These are phyloP conservation scores for Ligdia adustata DNA, from an alignment of 2,888 invertebrate genomes.

Conservation along the genomic window DNA sequence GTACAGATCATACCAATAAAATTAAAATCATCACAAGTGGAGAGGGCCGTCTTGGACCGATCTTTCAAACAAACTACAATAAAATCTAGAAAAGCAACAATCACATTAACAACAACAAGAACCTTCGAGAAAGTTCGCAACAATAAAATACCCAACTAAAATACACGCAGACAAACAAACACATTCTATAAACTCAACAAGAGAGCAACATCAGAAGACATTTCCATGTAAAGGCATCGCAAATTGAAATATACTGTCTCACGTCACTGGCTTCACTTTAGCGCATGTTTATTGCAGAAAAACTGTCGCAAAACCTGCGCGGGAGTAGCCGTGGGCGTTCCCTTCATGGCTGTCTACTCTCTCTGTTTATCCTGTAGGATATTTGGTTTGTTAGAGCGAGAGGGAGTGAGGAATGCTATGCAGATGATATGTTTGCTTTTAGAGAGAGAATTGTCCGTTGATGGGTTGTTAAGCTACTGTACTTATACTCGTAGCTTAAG, in stretches of 20 bases:
- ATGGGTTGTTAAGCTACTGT: too few species aligned
- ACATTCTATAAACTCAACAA: slow-evolving; percentile 17
- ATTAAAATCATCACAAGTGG: too few species aligned
- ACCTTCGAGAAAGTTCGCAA: background rate
- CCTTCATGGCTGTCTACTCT: slow-evolving; percentile 54
- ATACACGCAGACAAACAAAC: slow-evolving; percentile 17
- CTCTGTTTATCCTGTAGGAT: slow-evolving; percentile 41
- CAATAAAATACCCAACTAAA: slow-evolving; percentile 18
- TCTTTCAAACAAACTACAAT: background rate
- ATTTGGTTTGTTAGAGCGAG: slow-evolving; percentile 14
- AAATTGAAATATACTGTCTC: slow-evolving; percentile 50
- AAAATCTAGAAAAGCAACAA: background rate
- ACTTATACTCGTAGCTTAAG: too few species aligned
- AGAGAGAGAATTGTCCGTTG: too few species aligned
- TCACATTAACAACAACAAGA: slow-evolving; percentile 7
- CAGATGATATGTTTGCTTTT: too few species aligned
- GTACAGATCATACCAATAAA: too few species aligned
- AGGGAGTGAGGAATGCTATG: slow-evolving; percentile 46
- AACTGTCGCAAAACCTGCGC: slow-evolving; percentile 61
- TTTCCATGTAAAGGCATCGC: slow-evolving; percentile 36
- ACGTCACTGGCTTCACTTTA: slow-evolving; percentile 49
- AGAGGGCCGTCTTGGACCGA: too few species aligned
- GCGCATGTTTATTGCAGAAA: slow-evolving; percentile 62
- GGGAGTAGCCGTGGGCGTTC: slow-evolving; percentile 58
- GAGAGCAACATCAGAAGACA: slow-evolving; percentile 28